These are phyloP conservation scores for Sinocyclocheilus anophthalmus DNA, from an alignment of 2,113 vertebrate genomes.

Conservation along the genomic window DNA sequence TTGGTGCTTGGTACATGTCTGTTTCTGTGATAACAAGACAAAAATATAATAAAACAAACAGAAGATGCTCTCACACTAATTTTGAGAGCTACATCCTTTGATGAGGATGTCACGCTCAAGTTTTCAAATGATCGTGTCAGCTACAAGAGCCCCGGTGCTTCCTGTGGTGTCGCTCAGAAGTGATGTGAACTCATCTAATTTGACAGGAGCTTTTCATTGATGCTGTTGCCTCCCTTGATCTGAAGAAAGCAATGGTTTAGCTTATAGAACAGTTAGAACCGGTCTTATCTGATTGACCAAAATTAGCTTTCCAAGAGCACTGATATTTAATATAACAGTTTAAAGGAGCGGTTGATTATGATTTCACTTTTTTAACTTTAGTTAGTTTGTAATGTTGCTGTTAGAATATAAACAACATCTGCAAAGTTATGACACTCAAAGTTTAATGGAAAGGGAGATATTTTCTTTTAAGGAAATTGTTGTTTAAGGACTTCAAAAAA, in stretches of 20 bases:
- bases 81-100: slow-evolving; percentile 62
- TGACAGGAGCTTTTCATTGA: slow-evolving; percentile 58
- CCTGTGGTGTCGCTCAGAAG: slow-evolving; percentile 61
- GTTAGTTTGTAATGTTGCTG: too few relatives aligned
- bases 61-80: slow-evolving; percentile 23
- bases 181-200: slow-evolving; percentile 60
- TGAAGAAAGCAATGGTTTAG: slow-evolving; percentile 63
- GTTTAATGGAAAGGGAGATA: too few relatives aligned
- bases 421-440: too few relatives aligned
- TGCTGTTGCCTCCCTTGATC: slow-evolving; percentile 45
- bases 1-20: not conserved
- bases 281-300: not conserved
- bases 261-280: not conserved
- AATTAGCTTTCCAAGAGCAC: not conserved
- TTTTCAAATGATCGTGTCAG: slow-evolving; percentile 69
- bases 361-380: too few relatives aligned
- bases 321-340: too few relatives aligned
- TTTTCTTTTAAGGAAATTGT: too few relatives aligned
- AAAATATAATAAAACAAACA: slow-evolving; percentile 31
- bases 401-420: too few relatives aligned
- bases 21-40: slow-evolving; percentile 33
- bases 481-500: too few relatives aligned
- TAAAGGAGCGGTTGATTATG: too few relatives aligned
- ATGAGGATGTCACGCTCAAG: slow-evolving; percentile 69
- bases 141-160: slow-evolving; percentile 59